These are phyloP conservation scores for Acanthococcus lagerstroemiae DNA, from an alignment of 2,888 invertebrate genomes.

Conservation along the genomic window DNA sequence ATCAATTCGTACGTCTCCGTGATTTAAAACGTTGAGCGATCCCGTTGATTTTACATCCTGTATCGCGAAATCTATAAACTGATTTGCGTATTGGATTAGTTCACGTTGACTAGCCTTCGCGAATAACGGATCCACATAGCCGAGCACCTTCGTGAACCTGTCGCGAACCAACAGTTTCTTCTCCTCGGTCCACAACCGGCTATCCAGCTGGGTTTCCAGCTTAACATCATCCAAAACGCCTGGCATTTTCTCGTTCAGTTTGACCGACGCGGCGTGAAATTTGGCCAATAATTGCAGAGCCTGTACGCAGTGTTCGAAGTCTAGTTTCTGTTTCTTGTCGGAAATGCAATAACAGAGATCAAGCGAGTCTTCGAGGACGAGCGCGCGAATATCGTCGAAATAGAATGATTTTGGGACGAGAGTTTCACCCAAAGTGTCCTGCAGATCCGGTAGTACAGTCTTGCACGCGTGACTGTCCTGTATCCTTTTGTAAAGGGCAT, in stretches of 20 bases:
- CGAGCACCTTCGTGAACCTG: background rate
- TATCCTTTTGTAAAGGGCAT: too few relatives aligned
- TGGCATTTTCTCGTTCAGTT: background rate
- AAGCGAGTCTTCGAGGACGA: too few relatives aligned
- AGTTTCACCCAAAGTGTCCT: too few relatives aligned
- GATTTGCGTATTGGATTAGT: background rate
- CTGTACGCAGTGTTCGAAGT: conserved; percentile 5
- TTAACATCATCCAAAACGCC: background rate
- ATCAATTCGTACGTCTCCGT: background rate
- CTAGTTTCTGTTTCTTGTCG: conserved; percentile 6
- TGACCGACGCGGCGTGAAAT: conserved; percentile 10
- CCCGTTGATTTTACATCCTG: background rate
- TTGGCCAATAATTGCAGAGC: conserved; percentile 12
- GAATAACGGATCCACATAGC: background rate
- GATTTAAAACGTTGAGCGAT: conserved; percentile 6
- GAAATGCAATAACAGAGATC: too few relatives aligned
- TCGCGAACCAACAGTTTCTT: background rate
- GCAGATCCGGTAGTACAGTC: too few relatives aligned
- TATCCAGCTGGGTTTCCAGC: background rate
- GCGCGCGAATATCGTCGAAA: too few relatives aligned
- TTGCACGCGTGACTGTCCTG: too few relatives aligned
- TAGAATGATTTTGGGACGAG: too few relatives aligned
- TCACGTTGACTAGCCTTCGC: background rate
- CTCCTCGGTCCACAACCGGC: background rate
- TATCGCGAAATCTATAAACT: background rate